phyloP scores from a whole-genome alignment of 2,113 vertebrate genomes.

The Ibidorhyncha struthersii region DNA sequence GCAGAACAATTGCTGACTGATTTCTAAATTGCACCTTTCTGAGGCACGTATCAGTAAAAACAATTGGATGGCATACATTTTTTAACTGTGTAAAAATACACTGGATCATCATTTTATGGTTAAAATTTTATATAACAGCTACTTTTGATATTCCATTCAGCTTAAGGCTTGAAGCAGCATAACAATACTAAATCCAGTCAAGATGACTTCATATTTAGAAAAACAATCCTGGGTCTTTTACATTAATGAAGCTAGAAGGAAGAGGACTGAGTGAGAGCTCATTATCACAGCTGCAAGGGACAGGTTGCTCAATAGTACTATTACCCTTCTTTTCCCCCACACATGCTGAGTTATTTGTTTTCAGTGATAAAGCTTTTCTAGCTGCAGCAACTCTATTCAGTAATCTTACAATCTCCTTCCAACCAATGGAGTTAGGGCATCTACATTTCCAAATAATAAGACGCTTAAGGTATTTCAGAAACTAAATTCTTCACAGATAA shows the following conservation, averaged over 20 bases:
- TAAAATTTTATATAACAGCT: background rate
- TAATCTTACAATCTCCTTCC: background rate
- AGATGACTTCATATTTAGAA: background rate
- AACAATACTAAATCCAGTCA: background rate
- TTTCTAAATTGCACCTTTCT: background rate
- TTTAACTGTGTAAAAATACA: background rate
- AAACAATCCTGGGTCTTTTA: background rate
- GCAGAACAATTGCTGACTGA: background rate
- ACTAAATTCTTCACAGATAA: background rate
- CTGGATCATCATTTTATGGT: background rate
- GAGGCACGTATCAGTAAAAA: background rate
- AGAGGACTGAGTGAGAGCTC: background rate
- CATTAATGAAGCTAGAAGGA: background rate
- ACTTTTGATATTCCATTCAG: background rate
- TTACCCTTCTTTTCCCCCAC: background rate
- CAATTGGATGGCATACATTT: background rate
- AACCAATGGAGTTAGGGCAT: background rate
- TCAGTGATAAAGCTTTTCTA: background rate
- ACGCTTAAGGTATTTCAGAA: background rate
- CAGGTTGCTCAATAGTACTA: background rate
- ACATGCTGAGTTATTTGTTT: background rate
- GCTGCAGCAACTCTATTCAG: background rate
- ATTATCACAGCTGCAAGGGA: background rate
- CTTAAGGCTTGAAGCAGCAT: background rate
- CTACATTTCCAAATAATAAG: background rate